Percentiles rank a stretch among this genome's conserved stretches.
phyloP scores from a whole-genome alignment of 1,140 invertebrate genomes.

The Cydia fagiglandana region DNA sequence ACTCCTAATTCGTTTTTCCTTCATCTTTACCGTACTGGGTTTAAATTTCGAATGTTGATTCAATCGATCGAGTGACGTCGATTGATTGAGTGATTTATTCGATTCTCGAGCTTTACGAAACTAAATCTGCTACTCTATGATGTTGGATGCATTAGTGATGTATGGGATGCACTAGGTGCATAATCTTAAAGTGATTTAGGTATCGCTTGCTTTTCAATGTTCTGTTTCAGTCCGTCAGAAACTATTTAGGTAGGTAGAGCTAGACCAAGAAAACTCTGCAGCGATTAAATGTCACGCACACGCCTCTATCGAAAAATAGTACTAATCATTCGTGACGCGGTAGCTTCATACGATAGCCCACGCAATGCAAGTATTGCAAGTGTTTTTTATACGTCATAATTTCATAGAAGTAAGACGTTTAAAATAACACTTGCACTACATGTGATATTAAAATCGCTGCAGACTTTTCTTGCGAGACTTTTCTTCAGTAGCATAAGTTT shows the following conservation, averaged over 20 bases:
- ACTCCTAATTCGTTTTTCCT: constrained; percentile 10
- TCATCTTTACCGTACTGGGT: constrained; percentile 6
- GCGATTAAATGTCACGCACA: too few species aligned
- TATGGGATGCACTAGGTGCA: constrained; percentile 38
- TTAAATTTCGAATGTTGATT: constrained; percentile 35
- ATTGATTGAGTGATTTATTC: constrained; percentile 50
- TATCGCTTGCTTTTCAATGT: neutral
- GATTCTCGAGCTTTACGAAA: constrained; percentile 52
- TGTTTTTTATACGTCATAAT: too few species aligned
- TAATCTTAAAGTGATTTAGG: neutral
- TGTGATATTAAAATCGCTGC: too few species aligned
- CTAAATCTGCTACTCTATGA: constrained; percentile 48
- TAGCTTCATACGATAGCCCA: too few species aligned
- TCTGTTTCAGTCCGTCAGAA: neutral
- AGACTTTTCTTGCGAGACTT: too few species aligned
- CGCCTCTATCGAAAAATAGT: too few species aligned
- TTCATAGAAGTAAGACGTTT: too few species aligned
- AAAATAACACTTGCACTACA: too few species aligned
- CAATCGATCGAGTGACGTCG: constrained; percentile 31
- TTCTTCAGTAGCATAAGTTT: too few species aligned
- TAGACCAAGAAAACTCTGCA: too few species aligned
- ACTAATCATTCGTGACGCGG: too few species aligned
- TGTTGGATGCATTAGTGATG: constrained; percentile 49
- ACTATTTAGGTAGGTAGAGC: neutral
- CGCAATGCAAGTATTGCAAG: too few species aligned